phyloP scores from a whole-genome alignment of 2,113 vertebrate genomes.

The Podarcis raffonei region DNA sequence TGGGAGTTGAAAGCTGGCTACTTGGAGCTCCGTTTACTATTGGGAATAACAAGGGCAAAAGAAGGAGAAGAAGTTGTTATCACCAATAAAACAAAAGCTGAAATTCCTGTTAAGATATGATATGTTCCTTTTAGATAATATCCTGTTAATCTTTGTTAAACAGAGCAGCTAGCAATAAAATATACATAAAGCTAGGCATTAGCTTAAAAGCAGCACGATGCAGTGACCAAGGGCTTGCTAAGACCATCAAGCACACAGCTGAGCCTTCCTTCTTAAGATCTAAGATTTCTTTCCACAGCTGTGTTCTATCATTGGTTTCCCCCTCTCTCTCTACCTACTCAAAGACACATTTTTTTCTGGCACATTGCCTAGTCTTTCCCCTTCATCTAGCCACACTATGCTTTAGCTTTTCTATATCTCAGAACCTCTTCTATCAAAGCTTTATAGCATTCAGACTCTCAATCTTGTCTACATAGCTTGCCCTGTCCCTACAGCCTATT shows the following conservation, averaged over 20 bases:
- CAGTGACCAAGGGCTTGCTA: background rate
- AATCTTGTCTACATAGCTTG: background rate
- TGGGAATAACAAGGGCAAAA: slow-evolving; percentile 51
- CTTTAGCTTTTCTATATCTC: background rate
- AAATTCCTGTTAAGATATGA: background rate
- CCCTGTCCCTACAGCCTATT: background rate
- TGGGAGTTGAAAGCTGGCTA: slow-evolving; percentile 90
- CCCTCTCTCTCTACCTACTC: background rate
- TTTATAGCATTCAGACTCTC: background rate
- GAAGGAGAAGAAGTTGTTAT: slow-evolving; percentile 28
- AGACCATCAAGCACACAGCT: no score
- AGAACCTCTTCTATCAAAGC: background rate
- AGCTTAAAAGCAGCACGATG: background rate
- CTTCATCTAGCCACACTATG: background rate
- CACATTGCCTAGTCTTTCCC: background rate
- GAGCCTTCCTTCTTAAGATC: background rate
- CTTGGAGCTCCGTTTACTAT: slow-evolving; percentile 90
- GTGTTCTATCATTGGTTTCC: background rate
- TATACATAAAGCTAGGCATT: background rate
- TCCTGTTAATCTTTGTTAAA: background rate
- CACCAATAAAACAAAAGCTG: background rate
- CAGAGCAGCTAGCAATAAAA: no score
- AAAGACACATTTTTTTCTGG: background rate
- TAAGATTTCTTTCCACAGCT: background rate
- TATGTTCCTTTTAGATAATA: background rate